Base-by-base conservation (phyloP, 2,888 invertebrate genomes). In the Tholera decimalis region DNA sequence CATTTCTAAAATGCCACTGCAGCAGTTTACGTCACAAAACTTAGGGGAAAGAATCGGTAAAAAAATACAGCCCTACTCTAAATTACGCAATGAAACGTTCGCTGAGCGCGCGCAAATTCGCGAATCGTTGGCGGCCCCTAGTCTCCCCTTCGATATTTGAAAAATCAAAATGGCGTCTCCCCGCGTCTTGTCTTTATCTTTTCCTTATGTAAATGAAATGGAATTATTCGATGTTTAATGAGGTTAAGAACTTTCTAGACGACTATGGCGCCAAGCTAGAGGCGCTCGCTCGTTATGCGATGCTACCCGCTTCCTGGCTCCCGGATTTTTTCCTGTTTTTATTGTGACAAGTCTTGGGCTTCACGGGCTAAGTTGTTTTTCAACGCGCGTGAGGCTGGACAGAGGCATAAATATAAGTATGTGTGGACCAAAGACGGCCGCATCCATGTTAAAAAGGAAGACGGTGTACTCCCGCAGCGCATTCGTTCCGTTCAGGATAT, bases 181-280 rank as follows among this genome's bases (percentile, higher is more conserved):
- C 84, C 85, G 85, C 92, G 90, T 93, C 94, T 93, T 94, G 93
- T 90, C 94, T 95, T 94, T 94, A 95, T 95, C 93, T 94, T 93
- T 94, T 94, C 90, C 93, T 93, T 94, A 95, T 94, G 94, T 92
- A 93, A 95, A 95, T 95, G 83, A 84, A 79, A 83, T 83, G 83
- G 79, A 90, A 87, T 91, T 89, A 91, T 92, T 89, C 84, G 84
- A 84, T 88, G 85, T 92, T 92, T 91, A 91, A 93, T 92, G 92
- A 92, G 89, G 90, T 90, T 92, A 92, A 92, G 90, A 93, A 95
- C 92, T 94, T 94, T 92, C 87, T 86, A 92, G 89, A 86, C 89
- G 79, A 72, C 82, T 84, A 76, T 86, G 91, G 88, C 91, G 88
- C 87, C 88, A 82, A 82, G 85, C 82, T 73, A 67, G 79, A 73